Percentiles rank a stretch among this genome's conserved stretches.
Conservation (phyloP, 2,113 vertebrate genomes). For the Cavia aperea region DNA sequence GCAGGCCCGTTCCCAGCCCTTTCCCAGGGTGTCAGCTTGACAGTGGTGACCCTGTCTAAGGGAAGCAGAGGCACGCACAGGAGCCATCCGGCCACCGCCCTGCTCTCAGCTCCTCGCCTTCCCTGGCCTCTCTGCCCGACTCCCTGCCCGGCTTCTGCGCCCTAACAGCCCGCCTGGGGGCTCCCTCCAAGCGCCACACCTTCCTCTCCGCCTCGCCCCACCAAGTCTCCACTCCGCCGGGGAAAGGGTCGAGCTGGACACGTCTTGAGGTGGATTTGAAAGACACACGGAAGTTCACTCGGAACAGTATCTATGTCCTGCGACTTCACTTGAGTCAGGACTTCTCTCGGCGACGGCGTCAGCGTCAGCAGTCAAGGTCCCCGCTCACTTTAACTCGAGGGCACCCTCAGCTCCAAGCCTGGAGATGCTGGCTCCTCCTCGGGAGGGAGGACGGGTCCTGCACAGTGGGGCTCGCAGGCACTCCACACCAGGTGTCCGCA, state of each 20-base stretch:
- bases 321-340: neutral
- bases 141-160: too few relatives aligned
- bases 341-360: neutral
- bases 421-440: neutral
- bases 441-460: neutral
- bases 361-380: neutral
- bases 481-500: too few relatives aligned
- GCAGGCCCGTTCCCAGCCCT: too few relatives aligned
- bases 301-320: neutral
- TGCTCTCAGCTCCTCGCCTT: neutral
- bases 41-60: too few relatives aligned
- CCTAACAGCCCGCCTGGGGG: neutral
- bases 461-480: too few relatives aligned
- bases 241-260: neutral
- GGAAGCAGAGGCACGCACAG: neutral
- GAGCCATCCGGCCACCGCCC: neutral
- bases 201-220: neutral
- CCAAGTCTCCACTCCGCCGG: fast-evolving
- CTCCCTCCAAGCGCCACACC: neutral
- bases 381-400: neutral
- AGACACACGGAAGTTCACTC: neutral
- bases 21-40: neutral
- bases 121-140: neutral
- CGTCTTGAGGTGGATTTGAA: neutral
- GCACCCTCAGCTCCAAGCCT: neutral